These are phyloP conservation scores for Fringilla coelebs DNA, from an alignment of 2,797 vertebrate species.

Conservation along the genomic window DNA sequence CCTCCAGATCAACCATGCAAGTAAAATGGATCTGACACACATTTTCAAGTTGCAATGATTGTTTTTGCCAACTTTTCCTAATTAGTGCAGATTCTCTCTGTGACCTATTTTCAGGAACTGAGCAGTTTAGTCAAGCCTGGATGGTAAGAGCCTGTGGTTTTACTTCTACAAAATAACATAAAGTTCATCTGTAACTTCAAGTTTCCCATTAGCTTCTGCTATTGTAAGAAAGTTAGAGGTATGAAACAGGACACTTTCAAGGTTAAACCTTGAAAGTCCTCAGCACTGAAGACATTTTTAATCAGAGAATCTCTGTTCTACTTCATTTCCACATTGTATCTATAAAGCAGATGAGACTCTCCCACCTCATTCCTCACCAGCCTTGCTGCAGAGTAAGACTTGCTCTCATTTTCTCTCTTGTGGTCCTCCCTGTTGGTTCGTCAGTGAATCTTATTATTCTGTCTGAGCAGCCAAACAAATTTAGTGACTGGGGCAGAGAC, in stretches of 20 bases:
- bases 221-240: background rate
- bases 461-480: background rate
- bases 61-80: constrained; percentile 10
- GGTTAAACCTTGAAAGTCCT: background rate
- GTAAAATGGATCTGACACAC: background rate
- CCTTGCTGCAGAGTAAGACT: background rate
- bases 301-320: background rate
- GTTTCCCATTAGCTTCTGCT: background rate
- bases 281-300: background rate
- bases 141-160: background rate
- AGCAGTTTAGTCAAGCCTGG: background rate
- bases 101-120: constrained; percentile 1
- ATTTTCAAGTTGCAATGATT: background rate
- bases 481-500: background rate
- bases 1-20: background rate
- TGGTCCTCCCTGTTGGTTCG: background rate
- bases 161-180: background rate
- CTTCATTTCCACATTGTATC: background rate
- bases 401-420: background rate
- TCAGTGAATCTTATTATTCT: background rate
- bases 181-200: background rate
- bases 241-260: background rate
- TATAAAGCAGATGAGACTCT: background rate
- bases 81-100: background rate
- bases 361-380: background rate